These are phyloP conservation scores for Apostichopus parvimensis DNA, from an alignment of 35 echinoderm and acorn worm genomes.

Conservation along the genomic window DNA sequence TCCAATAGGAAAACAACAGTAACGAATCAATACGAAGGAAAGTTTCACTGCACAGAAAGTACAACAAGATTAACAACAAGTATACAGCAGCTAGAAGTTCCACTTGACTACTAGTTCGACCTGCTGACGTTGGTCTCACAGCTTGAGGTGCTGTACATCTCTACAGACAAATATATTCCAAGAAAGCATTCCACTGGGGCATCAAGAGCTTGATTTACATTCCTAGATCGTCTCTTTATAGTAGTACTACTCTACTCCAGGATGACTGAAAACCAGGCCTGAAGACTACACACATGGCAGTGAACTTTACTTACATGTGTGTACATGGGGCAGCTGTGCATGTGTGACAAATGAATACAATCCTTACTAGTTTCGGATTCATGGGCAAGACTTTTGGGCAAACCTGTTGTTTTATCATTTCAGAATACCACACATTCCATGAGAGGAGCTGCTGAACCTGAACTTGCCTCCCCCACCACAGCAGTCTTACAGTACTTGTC, in stretches of 20 bases:
- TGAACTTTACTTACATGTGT: not conserved
- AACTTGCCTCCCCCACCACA: not conserved
- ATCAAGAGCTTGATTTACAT: conserved; percentile 7
- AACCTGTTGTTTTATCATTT: conserved; percentile 42
- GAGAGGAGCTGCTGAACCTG: not conserved
- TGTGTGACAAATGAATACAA: conserved; percentile 2
- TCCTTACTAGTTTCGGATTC: not conserved
- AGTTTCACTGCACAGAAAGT: no score
- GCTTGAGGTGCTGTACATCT: not conserved
- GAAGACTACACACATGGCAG: not conserved
- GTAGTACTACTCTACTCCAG: not conserved
- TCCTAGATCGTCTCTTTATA: conserved; percentile 21
- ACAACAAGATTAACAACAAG: no score
- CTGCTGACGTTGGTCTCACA: not conserved
- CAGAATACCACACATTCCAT: conserved; percentile 48
- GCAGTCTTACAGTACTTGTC: not conserved
- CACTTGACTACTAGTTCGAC: not conserved
- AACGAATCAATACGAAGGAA: no score
- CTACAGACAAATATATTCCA: conserved; percentile 22
- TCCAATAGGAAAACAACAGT: no score
- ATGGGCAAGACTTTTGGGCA: not conserved
- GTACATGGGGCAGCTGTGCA: not conserved
- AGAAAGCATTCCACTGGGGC: conserved; percentile 12
- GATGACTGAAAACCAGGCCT: not conserved
- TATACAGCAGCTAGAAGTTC: no score